A percentile compares a stretch with the other conserved stretches of the same genome.
Evolutionary conservation across 1,140 invertebrate genomes (phyloP).

Genomic region (Achatina immaculata): DNA sequence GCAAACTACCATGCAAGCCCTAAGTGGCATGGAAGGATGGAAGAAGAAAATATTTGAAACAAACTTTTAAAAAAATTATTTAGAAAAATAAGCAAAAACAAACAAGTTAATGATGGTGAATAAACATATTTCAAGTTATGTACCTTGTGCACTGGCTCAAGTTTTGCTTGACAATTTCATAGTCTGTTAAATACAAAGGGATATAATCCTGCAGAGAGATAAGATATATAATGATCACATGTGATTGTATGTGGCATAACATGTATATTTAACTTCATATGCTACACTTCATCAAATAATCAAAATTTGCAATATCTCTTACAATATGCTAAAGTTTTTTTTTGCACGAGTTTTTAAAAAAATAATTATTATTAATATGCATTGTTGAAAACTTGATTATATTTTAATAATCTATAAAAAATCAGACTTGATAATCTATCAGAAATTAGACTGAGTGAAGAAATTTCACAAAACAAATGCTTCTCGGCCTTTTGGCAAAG

Average conservation of each 20-base stretch:
- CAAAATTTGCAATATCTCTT: neutral
- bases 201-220: conserved; percentile 56
- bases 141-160: conserved; percentile 52
- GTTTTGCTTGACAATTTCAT: conserved; percentile 56
- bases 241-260: neutral
- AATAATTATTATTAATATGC: neutral
- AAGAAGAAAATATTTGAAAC: too few species aligned
- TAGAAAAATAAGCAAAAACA: too few species aligned
- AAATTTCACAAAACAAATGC: neutral
- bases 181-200: conserved; percentile 60
- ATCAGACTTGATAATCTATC: too few species aligned
- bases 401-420: neutral
- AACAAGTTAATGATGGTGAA: too few species aligned
- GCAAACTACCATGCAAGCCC: too few species aligned
- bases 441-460: too few species aligned
- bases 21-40: too few species aligned
- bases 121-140: too few species aligned
- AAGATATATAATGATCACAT: neutral
- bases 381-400: neutral
- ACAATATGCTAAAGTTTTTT: neutral
- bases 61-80: too few species aligned
- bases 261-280: neutral
- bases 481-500: neutral
- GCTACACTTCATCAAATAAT: too few species aligned
- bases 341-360: neutral